Conservation (phyloP, 1,140 invertebrate species). For the Drosophila lowei region DNA sequence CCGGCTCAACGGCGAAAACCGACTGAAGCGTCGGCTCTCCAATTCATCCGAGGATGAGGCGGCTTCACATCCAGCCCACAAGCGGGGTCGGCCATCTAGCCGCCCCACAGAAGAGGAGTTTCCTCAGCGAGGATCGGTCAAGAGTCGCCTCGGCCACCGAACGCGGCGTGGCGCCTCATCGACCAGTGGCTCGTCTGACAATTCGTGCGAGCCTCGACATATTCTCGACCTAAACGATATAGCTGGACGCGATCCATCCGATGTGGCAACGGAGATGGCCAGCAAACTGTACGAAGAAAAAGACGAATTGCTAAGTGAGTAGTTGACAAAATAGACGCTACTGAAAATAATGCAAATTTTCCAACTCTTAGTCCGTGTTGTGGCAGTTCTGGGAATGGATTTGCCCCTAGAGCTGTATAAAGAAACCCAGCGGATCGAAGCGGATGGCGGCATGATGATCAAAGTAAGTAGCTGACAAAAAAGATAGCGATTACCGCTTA, state of each 20-base stretch:
- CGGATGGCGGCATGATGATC: slow-evolving; percentile 92
- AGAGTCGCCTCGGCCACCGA: slow-evolving; percentile 54
- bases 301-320: slow-evolving; percentile 88
- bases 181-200: slow-evolving; percentile 70
- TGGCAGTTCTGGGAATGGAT: slow-evolving; percentile 88
- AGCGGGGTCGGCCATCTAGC: slow-evolving; percentile 55
- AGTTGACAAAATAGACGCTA: background rate
- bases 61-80: slow-evolving; percentile 57
- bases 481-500: background rate
- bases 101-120: slow-evolving; percentile 27
- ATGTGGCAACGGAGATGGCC: slow-evolving; percentile 88
- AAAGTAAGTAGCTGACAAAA: slow-evolving; percentile 84
- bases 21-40: slow-evolving; percentile 78
- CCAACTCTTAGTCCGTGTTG: slow-evolving; percentile 86
- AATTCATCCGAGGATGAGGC: slow-evolving; percentile 69
- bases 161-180: slow-evolving; percentile 63
- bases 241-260: slow-evolving; percentile 83
- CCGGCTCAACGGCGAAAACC: slow-evolving; percentile 65
- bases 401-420: slow-evolving; percentile 90
- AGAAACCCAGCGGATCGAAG: slow-evolving; percentile 91
- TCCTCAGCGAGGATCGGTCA: slow-evolving; percentile 33
- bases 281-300: slow-evolving; percentile 89
- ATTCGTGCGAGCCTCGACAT: slow-evolving; percentile 63
- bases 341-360: slow-evolving; percentile 19
- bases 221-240: slow-evolving; percentile 84